Evolutionary conservation across 1,140 invertebrate species (phyloP).

Genomic region (Pseudomyrmex dendroicus): DNA sequence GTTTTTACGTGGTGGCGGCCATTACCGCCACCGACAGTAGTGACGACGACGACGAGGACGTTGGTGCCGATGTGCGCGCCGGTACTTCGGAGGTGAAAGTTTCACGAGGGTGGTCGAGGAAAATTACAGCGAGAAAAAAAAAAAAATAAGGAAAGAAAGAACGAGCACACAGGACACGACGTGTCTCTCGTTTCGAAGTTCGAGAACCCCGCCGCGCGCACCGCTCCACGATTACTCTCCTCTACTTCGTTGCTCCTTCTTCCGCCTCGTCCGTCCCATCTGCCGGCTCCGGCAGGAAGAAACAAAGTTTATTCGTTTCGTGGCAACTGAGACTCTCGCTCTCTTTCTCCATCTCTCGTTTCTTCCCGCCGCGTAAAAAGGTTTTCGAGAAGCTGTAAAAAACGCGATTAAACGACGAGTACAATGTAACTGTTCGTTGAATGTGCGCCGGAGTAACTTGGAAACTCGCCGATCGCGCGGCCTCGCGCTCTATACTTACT

Average conservation of each 20-base stretch:
- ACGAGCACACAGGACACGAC: slow-evolving; percentile 20
- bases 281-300: slow-evolving; percentile 25
- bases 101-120: slow-evolving; percentile 46
- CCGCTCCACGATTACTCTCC: slow-evolving; percentile 60
- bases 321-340: neutral
- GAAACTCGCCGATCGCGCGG: slow-evolving; percentile 32
- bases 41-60: slow-evolving; percentile 20
- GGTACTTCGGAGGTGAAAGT: slow-evolving; percentile 61
- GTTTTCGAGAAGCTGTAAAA: slow-evolving; percentile 64
- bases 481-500: neutral
- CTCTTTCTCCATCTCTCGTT: neutral
- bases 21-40: slow-evolving; percentile 32
- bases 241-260: slow-evolving; percentile 38
- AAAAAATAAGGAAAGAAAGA: neutral
- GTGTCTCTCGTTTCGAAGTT: slow-evolving; percentile 68
- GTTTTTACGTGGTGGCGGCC: slow-evolving; percentile 30
- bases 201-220: slow-evolving; percentile 19
- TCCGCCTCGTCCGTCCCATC: slow-evolving; percentile 6
- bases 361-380: slow-evolving; percentile 60
- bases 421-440: slow-evolving; percentile 66
- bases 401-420: slow-evolving; percentile 68
- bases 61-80: slow-evolving; percentile 15
- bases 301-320: slow-evolving; percentile 67
- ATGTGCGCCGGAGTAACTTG: slow-evolving; percentile 59
- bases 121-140: slow-evolving; percentile 61